Evolutionary conservation across 2,797 vertebrate species (phyloP), one percentile per base, ranked within the genome.

Genomic region (Macropus fuliginosus): DNA sequence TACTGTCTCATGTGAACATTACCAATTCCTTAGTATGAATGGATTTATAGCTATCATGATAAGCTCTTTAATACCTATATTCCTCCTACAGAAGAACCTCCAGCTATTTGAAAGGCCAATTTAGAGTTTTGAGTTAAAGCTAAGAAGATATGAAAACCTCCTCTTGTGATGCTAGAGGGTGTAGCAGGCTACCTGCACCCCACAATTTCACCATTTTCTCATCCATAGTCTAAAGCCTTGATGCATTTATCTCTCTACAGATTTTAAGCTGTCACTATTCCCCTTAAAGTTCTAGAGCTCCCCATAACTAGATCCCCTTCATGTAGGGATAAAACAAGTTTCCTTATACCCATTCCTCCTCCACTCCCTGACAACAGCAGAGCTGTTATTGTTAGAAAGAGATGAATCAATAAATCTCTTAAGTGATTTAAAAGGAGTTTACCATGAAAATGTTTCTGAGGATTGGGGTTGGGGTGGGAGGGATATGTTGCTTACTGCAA

Each of bases 21-120:
- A 87, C 74, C 40, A 46, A 87, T 87, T 87, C 74, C 74, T 87
- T 50, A 87, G 74, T 27, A 50, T 87, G 74, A 87, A 87, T 87
- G 74, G 40, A 87, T 87, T 87, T 87, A 87, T 87, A 87, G 74
- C 74, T 87, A 87, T 87, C 74, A 87, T 87, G 74, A 87, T 87
- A 87, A 87, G 74, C 74, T 87, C 74, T 50, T 87, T 87, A 87
- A 87, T 87, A 87, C 74, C 74, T 87, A 87, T 87, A 87, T 4
- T 50, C 74, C 40, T 87, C 74, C 24, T 87, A 87, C 40, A 87
- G 74, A 87, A 87, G 74, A 87, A 87, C 74, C 74, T 87, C 74
- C 40, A 87, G 74, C 21, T 87, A 87, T 87, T 87, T 87, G 40
- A 87, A 87, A 87, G 74, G 40, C 40, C 74, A 87, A 87, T 87